phyloP scores from a whole-genome alignment of 2,888 invertebrate species.

The Harpalus rufipes region DNA sequence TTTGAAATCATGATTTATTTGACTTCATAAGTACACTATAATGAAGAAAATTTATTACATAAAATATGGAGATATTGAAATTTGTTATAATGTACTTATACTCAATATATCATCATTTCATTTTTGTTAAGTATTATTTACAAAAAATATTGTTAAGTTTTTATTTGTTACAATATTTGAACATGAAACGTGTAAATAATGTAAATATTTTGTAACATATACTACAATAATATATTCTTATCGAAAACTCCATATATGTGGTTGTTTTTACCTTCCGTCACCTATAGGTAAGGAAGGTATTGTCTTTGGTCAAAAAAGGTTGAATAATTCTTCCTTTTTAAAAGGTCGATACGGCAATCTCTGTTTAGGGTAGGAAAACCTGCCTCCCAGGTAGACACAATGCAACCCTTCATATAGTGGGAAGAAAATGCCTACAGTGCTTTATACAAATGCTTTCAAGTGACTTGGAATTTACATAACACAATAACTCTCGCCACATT shows the following conservation, averaged over 20 bases:
- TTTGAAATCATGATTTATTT: constrained; percentile 50
- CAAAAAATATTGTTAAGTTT: constrained; percentile 17
- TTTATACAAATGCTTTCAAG: too few relatives aligned
- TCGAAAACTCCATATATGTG: constrained; percentile 5
- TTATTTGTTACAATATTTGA: background rate
- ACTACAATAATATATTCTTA: constrained; percentile 27
- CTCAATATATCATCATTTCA: constrained; percentile 43
- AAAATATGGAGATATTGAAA: constrained; percentile 28
- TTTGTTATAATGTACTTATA: constrained; percentile 62
- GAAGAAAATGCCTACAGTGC: too few relatives aligned
- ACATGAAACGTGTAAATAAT: constrained; percentile 32
- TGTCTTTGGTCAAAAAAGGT: too few relatives aligned
- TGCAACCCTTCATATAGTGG: background rate
- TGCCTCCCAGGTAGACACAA: too few relatives aligned
- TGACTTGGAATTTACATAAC: too few relatives aligned
- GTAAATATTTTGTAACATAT: constrained; percentile 48
- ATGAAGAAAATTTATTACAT: constrained; percentile 14
- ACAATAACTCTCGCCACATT: too few relatives aligned
- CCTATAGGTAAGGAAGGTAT: too few relatives aligned
- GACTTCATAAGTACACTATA: constrained; percentile 20
- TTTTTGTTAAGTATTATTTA: constrained; percentile 32
- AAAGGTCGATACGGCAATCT: too few relatives aligned
- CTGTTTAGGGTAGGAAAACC: too few relatives aligned
- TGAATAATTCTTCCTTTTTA: too few relatives aligned
- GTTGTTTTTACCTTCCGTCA: too few relatives aligned